These are phyloP conservation scores for Poecilobothrus nobilitatus DNA, from an alignment of 2,888 invertebrate species.

Conservation along the genomic window DNA sequence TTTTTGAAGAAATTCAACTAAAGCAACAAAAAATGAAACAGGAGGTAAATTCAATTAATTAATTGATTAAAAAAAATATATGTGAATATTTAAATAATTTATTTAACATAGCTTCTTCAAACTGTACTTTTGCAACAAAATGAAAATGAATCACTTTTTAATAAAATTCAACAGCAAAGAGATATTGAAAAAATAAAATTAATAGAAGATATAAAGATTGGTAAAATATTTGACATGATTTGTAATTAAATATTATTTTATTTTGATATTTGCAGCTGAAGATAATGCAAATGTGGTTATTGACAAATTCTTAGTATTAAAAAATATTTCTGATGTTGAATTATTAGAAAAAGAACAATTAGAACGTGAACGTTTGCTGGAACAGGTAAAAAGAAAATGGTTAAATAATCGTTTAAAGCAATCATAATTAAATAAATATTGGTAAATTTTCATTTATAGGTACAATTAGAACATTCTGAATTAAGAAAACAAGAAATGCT, in stretches of 20 bases:
- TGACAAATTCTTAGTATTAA: slow-evolving; percentile 54
- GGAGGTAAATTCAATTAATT: slow-evolving; percentile 21
- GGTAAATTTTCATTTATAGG: slow-evolving; percentile 17
- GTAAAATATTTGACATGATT: slow-evolving; percentile 29
- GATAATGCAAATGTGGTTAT: slow-evolving; percentile 59
- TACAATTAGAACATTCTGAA: slow-evolving; percentile 43
- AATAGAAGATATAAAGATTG: slow-evolving; percentile 52
- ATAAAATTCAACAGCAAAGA: slow-evolving; percentile 58
- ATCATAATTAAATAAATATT: not conserved
- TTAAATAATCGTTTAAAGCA: slow-evolving; percentile 33
- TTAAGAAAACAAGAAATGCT: slow-evolving; percentile 60
- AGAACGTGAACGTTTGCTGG: slow-evolving; percentile 58
- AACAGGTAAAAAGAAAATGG: slow-evolving; percentile 38
- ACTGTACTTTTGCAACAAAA: slow-evolving; percentile 50
- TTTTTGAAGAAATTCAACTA: slow-evolving; percentile 25
- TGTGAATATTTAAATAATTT: slow-evolving; percentile 15
- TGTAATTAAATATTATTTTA: not conserved
- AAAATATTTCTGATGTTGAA: slow-evolving; percentile 52
- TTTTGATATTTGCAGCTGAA: slow-evolving; percentile 47
- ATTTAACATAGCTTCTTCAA: slow-evolving; percentile 43
- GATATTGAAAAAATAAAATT: slow-evolving; percentile 54
- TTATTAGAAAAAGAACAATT: slow-evolving; percentile 57
- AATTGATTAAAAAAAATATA: not conserved
- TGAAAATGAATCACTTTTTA: slow-evolving; percentile 57
- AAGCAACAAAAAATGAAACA: slow-evolving; percentile 28